These are phyloP conservation scores for Drosophila neonasuta DNA, from an alignment of 2,888 invertebrate genomes.

Conservation along the genomic window DNA sequence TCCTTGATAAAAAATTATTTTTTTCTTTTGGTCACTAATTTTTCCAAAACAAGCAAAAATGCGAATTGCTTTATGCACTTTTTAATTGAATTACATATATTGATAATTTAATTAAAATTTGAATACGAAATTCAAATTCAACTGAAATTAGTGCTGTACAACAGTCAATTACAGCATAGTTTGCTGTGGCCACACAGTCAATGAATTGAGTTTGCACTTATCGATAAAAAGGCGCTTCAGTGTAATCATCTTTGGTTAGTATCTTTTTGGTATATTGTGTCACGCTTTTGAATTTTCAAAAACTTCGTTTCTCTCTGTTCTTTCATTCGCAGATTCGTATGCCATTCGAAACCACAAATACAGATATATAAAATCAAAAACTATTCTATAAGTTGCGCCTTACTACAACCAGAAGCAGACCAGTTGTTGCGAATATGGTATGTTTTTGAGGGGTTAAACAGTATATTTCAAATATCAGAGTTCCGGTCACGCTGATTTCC, in stretches of 20 bases:
- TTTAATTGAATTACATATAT: no score
- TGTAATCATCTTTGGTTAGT: neutral
- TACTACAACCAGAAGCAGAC: no score
- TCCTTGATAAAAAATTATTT: no score
- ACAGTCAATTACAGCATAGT: neutral
- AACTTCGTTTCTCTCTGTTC: no score
- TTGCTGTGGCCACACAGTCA: neutral
- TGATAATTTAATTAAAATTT: no score
- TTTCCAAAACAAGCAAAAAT: no score
- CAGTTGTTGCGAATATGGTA: neutral
- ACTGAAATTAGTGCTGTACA: neutral
- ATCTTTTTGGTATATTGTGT: neutral
- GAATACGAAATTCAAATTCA: neutral
- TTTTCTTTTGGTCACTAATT: neutral
- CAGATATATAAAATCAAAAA: no score
- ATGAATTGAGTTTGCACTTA: neutral
- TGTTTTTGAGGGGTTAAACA: neutral
- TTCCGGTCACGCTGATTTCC: conserved; percentile 31
- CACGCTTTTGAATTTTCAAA: no score
- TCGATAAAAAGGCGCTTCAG: neutral
- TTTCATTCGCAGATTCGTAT: no score
- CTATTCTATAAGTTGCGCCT: no score
- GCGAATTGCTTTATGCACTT: no score
- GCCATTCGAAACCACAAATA: no score
- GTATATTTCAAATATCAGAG: neutral